Evolutionary conservation across 2,888 invertebrate species (phyloP).

Genomic region (Diaphora mendica): DNA sequence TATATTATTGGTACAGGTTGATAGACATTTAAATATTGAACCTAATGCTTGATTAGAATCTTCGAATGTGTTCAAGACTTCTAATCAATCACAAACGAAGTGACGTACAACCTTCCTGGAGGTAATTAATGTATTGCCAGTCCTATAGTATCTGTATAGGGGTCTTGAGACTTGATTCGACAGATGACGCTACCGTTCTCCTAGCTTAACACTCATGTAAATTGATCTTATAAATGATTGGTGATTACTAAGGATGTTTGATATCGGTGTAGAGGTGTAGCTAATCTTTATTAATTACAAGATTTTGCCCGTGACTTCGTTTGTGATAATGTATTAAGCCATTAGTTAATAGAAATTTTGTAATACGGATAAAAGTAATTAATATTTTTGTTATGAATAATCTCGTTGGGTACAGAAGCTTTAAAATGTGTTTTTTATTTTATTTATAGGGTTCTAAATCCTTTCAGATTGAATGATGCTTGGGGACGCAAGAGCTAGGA

Average conservation of each 20-base stretch:
- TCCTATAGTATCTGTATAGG: neutral
- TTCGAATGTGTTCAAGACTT: neutral
- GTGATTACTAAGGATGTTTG: neutral
- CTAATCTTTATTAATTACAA: neutral
- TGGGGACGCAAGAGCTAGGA: no score
- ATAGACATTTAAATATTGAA: neutral
- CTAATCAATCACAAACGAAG: neutral
- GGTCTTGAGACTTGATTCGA: neutral
- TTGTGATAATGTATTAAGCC: neutral
- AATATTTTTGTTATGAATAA: neutral
- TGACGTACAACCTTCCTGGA: neutral
- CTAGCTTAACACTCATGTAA: neutral
- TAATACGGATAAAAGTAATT: neutral
- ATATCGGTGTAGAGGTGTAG: neutral
- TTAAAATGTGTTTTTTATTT: neutral
- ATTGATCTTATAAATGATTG: neutral
- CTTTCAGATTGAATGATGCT: no score
- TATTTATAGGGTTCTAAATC: no score
- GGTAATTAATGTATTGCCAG: constrained; percentile 1
- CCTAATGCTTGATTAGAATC: neutral
- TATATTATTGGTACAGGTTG: neutral
- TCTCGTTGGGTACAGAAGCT: neutral
- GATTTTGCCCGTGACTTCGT: neutral
- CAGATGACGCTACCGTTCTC: neutral
- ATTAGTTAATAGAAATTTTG: neutral